Percentiles rank a stretch among this genome's conserved stretches.
phyloP scores from a whole-genome alignment of 2,888 invertebrate species.

The Leucophora obtusa region DNA sequence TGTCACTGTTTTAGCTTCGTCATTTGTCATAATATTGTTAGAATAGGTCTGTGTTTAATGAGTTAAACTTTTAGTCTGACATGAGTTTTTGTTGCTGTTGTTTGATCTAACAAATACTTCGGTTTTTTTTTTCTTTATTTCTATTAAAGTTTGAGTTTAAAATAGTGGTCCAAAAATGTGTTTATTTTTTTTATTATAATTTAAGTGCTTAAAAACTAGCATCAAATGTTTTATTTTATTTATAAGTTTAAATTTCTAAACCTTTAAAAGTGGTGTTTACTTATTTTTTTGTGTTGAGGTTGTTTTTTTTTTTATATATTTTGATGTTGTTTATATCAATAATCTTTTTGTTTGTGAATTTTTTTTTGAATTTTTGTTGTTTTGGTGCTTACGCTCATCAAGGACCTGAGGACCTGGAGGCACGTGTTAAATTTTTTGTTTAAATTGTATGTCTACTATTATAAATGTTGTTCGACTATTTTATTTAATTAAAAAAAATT shows the following conservation, averaged over 20 bases:
- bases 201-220: constrained; percentile 44
- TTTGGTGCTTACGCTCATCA: constrained; percentile 66
- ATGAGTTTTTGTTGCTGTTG: constrained; percentile 9
- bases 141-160: not conserved
- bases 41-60: not conserved
- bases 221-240: constrained; percentile 27
- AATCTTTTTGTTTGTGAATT: constrained; percentile 8
- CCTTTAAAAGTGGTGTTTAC: constrained; percentile 43
- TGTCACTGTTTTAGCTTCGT: not conserved
- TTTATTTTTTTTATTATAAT: constrained; percentile 5
- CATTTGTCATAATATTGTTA: not conserved
- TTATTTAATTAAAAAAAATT: constrained; percentile 33
- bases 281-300: constrained; percentile 46
- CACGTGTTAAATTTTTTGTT: constrained; percentile 64
- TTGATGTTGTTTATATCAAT: constrained; percentile 23
- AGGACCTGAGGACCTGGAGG: constrained; percentile 69
- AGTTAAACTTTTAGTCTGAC: constrained; percentile 26
- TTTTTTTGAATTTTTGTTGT: constrained; percentile 21
- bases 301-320: constrained; percentile 44
- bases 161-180: constrained; percentile 32
- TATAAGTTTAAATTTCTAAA: constrained; percentile 33
- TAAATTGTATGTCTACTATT: constrained; percentile 39
- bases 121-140: not conserved
- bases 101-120: constrained; percentile 12
- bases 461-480: constrained; percentile 56